Conservation (phyloP, 2,888 invertebrate genomes). For the Scaeva pyrastri region DNA sequence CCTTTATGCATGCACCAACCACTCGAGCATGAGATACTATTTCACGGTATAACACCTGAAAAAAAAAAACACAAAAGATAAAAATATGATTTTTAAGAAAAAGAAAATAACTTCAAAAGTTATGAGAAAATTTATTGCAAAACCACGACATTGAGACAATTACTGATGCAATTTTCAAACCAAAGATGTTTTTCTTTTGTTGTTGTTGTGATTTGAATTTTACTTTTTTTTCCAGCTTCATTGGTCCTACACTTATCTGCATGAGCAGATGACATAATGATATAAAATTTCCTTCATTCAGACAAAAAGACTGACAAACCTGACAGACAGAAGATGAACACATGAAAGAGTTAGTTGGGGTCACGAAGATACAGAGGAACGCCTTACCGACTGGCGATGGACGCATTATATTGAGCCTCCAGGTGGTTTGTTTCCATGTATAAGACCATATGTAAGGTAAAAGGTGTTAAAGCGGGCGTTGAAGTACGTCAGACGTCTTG, state of each 20-base stretch:
- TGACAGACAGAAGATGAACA: slow-evolving; percentile 12
- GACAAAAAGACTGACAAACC: slow-evolving; percentile 8
- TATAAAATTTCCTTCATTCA: slow-evolving; percentile 48
- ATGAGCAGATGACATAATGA: slow-evolving; percentile 71
- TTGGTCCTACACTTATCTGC: slow-evolving; percentile 70
- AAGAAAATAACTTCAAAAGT: slow-evolving; percentile 52
- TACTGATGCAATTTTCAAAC: slow-evolving; percentile 69
- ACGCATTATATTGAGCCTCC: slow-evolving; percentile 41
- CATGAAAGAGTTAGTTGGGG: slow-evolving; percentile 10
- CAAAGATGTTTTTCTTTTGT: slow-evolving; percentile 26
- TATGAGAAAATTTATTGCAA: slow-evolving; percentile 20
- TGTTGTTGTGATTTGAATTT: not conserved
- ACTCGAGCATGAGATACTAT: slow-evolving; percentile 96
- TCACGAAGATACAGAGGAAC: slow-evolving; percentile 53
- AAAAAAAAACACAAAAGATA: slow-evolving; percentile 72
- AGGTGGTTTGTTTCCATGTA: slow-evolving; percentile 12
- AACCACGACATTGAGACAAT: slow-evolving; percentile 64
- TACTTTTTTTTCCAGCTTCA: slow-evolving; percentile 8
- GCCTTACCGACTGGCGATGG: slow-evolving; percentile 53
- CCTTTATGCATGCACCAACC: slow-evolving; percentile 91
- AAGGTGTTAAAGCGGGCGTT: slow-evolving; percentile 42
- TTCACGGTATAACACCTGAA: slow-evolving; percentile 95
- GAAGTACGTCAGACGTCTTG: slow-evolving; percentile 42
- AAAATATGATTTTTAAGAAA: slow-evolving; percentile 68
- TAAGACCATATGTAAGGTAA: not conserved